phyloP scores from a whole-genome alignment of 64 coral and sea anemone genomes.

The Stylophora pistillata region DNA sequence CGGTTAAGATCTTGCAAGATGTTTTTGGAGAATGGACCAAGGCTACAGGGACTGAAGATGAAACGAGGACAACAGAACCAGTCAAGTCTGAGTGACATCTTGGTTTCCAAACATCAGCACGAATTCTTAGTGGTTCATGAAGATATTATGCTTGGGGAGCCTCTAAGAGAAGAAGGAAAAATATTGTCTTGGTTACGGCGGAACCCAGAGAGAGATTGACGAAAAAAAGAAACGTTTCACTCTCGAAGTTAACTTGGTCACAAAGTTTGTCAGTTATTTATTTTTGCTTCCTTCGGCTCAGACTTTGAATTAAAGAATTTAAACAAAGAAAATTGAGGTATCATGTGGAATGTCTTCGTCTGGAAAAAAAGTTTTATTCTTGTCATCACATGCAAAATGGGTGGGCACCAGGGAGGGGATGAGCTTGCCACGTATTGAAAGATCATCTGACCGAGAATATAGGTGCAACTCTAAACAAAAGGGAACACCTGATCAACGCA shows the following conservation, averaged over 20 bases:
- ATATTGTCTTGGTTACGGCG: background rate
- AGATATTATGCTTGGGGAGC: background rate
- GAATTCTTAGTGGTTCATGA: background rate
- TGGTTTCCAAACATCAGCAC: background rate
- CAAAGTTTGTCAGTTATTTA: background rate
- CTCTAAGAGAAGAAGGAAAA: background rate
- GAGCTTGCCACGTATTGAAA: too few relatives aligned
- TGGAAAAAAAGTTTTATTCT: background rate
- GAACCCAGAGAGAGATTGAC: background rate
- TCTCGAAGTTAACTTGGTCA: background rate
- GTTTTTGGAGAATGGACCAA: background rate
- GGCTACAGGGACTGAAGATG: background rate
- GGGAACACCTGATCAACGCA: too few relatives aligned
- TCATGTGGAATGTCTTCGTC: background rate
- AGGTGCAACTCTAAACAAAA: too few relatives aligned
- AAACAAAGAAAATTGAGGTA: background rate
- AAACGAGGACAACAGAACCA: background rate
- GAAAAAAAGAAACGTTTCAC: background rate
- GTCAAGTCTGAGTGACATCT: background rate
- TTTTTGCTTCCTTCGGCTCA: background rate
- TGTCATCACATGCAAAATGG: too few relatives aligned
- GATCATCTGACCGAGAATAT: too few relatives aligned
- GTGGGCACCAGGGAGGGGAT: too few relatives aligned
- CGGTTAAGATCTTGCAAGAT: constrained; percentile 10
- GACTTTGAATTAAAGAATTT: background rate